Percentiles rank a stretch among this genome's conserved stretches.
Conservation (phyloP, 1,140 invertebrate genomes). For the Acromyrmex echinatior region DNA sequence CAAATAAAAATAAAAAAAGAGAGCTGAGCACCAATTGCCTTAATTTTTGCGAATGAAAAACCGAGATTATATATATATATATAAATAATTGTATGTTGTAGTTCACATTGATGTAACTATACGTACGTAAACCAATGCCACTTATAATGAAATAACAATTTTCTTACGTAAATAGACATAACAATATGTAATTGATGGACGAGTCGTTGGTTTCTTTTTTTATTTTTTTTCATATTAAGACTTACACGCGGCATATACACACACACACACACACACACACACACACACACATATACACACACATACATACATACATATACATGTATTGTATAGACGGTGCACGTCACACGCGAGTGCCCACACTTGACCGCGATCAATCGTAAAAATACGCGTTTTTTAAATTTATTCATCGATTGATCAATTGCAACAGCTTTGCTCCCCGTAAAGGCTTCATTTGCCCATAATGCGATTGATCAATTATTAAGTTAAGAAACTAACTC, state of each 20-base stretch:
- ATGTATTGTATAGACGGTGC: no score
- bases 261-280: not conserved
- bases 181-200: not conserved
- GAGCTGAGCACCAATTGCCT: no score
- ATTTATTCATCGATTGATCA: no score
- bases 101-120: not conserved
- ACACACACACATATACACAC: not conserved
- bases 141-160: not conserved
- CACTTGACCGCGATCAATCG: not conserved
- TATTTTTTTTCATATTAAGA: not conserved
- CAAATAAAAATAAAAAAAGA: no score
- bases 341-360: not conserved
- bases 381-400: no score
- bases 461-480: no score
- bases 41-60: not conserved
- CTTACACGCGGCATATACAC: not conserved
- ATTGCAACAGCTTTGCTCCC: no score
- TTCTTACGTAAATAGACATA: constrained; percentile 8
- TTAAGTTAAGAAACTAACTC: no score
- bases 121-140: no score
- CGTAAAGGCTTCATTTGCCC: no score
- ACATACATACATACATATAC: not conserved
- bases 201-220: not conserved
- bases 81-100: not conserved
- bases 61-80: no score